A percentile compares a stretch with the other conserved stretches of the same genome.
phyloP scores from a whole-genome alignment of 2,888 invertebrate species.

The Coelinius sp. region DNA sequence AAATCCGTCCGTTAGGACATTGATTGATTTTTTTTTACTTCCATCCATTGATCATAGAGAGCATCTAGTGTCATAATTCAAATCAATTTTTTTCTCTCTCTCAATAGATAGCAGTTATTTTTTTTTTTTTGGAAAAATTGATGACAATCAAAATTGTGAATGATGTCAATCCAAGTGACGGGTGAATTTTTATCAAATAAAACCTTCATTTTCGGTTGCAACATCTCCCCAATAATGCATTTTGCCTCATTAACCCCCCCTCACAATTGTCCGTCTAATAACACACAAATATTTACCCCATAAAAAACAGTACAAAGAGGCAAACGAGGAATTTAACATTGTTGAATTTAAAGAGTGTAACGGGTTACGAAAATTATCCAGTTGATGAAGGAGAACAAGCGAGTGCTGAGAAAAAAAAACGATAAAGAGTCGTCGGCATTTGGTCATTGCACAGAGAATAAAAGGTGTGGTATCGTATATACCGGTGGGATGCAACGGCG shows the following conservation, averaged over 20 bases:
- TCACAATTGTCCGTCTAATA: not conserved
- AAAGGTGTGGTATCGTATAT: slow-evolving; percentile 12
- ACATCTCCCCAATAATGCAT: not conserved
- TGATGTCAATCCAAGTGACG: too few relatives aligned
- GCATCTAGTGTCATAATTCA: not conserved
- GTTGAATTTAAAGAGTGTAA: slow-evolving; percentile 19
- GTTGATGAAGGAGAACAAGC: not conserved
- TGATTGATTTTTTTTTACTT: slow-evolving; percentile 24
- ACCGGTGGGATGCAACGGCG: not conserved
- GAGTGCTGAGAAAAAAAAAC: not conserved
- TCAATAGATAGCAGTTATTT: too few relatives aligned
- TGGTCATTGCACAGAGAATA: not conserved
- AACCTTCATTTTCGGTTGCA: too few relatives aligned
- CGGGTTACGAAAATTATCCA: slow-evolving; percentile 20
- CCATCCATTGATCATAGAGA: slow-evolving; percentile 8
- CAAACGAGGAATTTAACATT: not conserved
- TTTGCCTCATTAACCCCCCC: not conserved
- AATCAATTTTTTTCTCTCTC: not conserved
- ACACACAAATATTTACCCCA: not conserved
- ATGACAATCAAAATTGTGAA: not conserved
- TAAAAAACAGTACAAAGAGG: not conserved
- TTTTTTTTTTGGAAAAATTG: too few relatives aligned
- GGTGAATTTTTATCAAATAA: too few relatives aligned
- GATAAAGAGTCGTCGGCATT: not conserved
- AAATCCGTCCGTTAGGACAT: slow-evolving; percentile 19